Evolutionary conservation across 1,140 invertebrate species (phyloP), one percentile per base, ranked within the genome.

Genomic region (Ylistrum balloti): DNA sequence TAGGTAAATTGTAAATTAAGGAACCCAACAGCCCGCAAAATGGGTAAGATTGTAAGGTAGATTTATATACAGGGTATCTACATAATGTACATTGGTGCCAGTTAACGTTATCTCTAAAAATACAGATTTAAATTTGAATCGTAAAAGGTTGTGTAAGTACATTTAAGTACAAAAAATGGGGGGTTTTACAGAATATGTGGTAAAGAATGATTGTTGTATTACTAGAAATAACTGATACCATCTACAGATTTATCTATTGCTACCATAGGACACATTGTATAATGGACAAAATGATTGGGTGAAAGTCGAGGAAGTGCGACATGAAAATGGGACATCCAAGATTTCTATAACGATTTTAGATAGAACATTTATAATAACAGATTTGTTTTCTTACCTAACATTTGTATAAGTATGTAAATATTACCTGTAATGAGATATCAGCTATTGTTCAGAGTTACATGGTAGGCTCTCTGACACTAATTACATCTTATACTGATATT

Each of bases 11-110:
- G 22, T 74, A 11, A 74, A 74, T 74, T 28, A 74, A 74, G 20
- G 56, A 74, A 74, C n/a, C 56, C 56, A 74, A n/a, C 22, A 74
- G 56, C 5, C 56, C 56, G 56, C 15, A 74, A 74, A 74, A 74
- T 74, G 28, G 56, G 11, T n/a, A 11, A n/a, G 56, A 74, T 74
- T 0, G 22, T 28, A 0, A 5, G 56, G 56, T 74, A 74, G 56
- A 74, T 74, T 17, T 74, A 74, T 17, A 38, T 13, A 38, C 13
- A 13, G 35, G 35, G 13, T 7, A 28, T 48, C 3, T 48, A 48
- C 20, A 48, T 48, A 48, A 48, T 74, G 56, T 74, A 74, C 22
- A 17, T 3, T 74, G 56, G 56, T 74, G 56, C 56, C 56, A 74
- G 56, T 28, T 28, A 28, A 17, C 28, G 56, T n/a, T 74, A 74